Percentiles rank a stretch among this genome's conserved stretches.
Conservation (phyloP, 2,888 invertebrate genomes). For the Oxystoma pomonae region DNA sequence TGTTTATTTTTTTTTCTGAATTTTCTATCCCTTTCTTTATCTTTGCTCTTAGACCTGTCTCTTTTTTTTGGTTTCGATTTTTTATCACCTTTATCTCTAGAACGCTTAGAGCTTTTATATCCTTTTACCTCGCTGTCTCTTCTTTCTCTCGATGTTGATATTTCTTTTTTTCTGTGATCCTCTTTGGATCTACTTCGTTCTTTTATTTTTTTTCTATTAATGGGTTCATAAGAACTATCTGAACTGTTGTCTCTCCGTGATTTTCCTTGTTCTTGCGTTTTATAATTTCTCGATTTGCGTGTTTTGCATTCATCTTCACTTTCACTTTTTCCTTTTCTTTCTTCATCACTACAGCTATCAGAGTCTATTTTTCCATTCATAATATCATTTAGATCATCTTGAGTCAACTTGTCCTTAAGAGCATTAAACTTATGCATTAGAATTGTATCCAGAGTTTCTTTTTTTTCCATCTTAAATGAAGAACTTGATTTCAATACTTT, state of each 20-base stretch:
- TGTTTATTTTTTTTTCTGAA: constrained; percentile 6
- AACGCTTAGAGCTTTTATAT: no score
- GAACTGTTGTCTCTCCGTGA: constrained; percentile 9
- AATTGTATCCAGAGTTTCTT: constrained; percentile 61
- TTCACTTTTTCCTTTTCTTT: background rate
- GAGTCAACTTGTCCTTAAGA: constrained; percentile 54
- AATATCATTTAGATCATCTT: constrained; percentile 43
- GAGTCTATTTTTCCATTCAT: constrained; percentile 46
- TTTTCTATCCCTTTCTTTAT: constrained; percentile 6
- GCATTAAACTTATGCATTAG: constrained; percentile 68
- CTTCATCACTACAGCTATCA: constrained; percentile 38
- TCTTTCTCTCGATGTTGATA: no score
- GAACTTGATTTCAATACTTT: constrained; percentile 30
- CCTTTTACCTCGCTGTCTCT: no score
- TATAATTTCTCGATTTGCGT: constrained; percentile 13
- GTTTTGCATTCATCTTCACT: constrained; percentile 7
- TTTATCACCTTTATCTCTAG: no score
- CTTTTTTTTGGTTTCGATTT: no score
- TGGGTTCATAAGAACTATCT: no score
- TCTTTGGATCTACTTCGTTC: constrained; percentile 2
- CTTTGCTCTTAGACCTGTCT: constrained; percentile 6
- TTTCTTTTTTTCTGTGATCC: constrained; percentile 7
- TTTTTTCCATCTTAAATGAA: constrained; percentile 41
- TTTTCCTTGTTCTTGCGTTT: constrained; percentile 8
- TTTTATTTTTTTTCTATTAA: constrained; percentile 12